A percentile compares a stretch with the other conserved stretches of the same genome.
Conservation (phyloP, 2,797 vertebrate species). For the Huso huso region DNA sequence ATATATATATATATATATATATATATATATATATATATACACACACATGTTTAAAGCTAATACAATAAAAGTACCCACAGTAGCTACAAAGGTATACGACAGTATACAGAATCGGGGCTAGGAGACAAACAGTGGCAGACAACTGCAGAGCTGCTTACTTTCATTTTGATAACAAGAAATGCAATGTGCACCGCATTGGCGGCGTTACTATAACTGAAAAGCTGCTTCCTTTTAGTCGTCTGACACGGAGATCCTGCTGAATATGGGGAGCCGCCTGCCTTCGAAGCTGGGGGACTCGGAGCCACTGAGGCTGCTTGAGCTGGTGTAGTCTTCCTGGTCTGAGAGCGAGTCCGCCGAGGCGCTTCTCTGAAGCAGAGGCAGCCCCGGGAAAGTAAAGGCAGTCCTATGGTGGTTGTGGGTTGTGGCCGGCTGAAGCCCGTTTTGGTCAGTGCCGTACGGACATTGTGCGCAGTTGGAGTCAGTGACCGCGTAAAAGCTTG, state of each 20-base stretch:
- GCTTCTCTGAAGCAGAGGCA: conserved; percentile 52
- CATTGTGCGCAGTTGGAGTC: conserved; percentile 34
- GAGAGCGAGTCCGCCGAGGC: conserved; percentile 72
- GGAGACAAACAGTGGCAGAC: conserved; percentile 8
- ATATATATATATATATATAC: too few relatives aligned
- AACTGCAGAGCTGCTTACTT: too few relatives aligned
- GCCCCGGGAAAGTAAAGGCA: conserved; percentile 24
- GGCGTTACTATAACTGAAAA: conserved; percentile 23
- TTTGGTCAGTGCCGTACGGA: not conserved
- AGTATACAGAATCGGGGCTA: conserved; percentile 59
- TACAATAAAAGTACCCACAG: conserved; percentile 29
- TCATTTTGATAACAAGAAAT: conserved; percentile 33
- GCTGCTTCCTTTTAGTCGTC: conserved; percentile 50
- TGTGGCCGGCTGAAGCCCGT: conserved; percentile 9
- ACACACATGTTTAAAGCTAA: conserved; percentile 16
- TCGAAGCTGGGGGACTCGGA: conserved; percentile 65
- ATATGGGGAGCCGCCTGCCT: conserved; percentile 71
- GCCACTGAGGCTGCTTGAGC: conserved; percentile 68
- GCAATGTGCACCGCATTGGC: conserved; percentile 57
- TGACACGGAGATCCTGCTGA: conserved; percentile 71
- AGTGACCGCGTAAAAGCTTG: conserved; percentile 42
- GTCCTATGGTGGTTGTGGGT: conserved; percentile 14
- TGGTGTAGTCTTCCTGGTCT: conserved; percentile 67
- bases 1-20: too few relatives aligned
- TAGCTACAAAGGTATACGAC: conserved; percentile 60